phyloP scores from a whole-genome alignment of 2,113 vertebrate genomes.

The Anolis sagrei region DNA sequence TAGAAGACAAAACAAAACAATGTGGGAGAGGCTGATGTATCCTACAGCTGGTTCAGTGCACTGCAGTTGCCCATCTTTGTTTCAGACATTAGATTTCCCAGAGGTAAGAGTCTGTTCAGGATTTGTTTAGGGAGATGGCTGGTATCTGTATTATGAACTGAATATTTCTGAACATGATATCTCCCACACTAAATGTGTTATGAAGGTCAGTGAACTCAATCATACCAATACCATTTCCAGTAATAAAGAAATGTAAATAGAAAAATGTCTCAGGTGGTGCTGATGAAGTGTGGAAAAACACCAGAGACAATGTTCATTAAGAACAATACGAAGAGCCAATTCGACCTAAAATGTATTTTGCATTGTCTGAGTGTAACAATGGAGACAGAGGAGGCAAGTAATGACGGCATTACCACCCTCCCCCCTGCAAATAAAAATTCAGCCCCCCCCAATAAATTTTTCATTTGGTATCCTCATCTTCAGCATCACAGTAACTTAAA shows the following conservation, averaged over 20 bases:
- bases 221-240: conserved; percentile 26
- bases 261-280: conserved; percentile 6
- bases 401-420: too few relatives aligned
- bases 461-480: too few relatives aligned
- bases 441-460: too few relatives aligned
- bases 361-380: not conserved
- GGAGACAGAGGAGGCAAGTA: too few relatives aligned
- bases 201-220: not conserved
- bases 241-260: conserved; percentile 5
- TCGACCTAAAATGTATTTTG: not conserved
- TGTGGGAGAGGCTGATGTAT: too few relatives aligned
- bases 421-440: too few relatives aligned
- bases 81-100: not conserved
- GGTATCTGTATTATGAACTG: not conserved
- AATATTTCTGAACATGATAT: conserved; percentile 2
- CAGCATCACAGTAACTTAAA: too few relatives aligned
- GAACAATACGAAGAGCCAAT: not conserved
- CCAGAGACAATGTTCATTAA: not conserved
- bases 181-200: conserved; percentile 9
- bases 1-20: too few relatives aligned
- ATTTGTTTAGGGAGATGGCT: not conserved
- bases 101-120: not conserved
- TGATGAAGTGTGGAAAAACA: not conserved
- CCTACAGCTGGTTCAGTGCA: too few relatives aligned
- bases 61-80: not conserved